Evolutionary conservation across 2,888 invertebrate species (phyloP), one percentile per base, ranked within the genome.

Genomic region (Baronia brevicornis): DNA sequence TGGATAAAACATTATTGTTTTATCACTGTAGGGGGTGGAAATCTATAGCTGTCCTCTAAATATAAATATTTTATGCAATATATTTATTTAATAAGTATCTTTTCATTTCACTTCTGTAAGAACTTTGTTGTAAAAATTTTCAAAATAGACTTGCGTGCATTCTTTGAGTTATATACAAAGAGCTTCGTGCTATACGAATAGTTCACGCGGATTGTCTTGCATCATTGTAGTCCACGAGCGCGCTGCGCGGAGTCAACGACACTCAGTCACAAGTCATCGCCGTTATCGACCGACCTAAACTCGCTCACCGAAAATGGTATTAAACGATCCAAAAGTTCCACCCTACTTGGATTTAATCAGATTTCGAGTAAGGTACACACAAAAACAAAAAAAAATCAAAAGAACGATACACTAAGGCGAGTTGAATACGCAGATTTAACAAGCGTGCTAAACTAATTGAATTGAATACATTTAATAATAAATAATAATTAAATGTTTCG

Each of bases 171-270:
- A 15, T 19, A 15, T 20, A 36, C 34, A 60, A 54, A 54, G 52
- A 56, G 51, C 48, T 43, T 44, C 46, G 44, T 46, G 54, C 58
- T 62, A 55, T 67, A 72, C 71, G 58, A 74, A 73, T 72, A 71
- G 60, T 69, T 64, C 60, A 68, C 66, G 67, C 63, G 64, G 60
- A 55, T 54, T 47, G 58, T 65, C 66, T 54, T 49, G 53, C 48
- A 71, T 71, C 72, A 73, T 62, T 66, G 65, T 60, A 54, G 55
- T 54, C 54, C 56, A 54, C 55, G 55, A 54, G 45, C 45, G n/a
- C n/a, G n/a, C n/a, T n/a, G n/a, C 42, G 38, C 48, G 51, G 57
- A 66, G 75, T 77, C 78, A 75, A 77, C 69, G 77, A 77, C 77
- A 69, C 55, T 48, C 49, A 46, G 36, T 45, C 48, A 50, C 64